Conservation (phyloP, 2,888 invertebrate genomes). For the Ectemnius lituratus region DNA sequence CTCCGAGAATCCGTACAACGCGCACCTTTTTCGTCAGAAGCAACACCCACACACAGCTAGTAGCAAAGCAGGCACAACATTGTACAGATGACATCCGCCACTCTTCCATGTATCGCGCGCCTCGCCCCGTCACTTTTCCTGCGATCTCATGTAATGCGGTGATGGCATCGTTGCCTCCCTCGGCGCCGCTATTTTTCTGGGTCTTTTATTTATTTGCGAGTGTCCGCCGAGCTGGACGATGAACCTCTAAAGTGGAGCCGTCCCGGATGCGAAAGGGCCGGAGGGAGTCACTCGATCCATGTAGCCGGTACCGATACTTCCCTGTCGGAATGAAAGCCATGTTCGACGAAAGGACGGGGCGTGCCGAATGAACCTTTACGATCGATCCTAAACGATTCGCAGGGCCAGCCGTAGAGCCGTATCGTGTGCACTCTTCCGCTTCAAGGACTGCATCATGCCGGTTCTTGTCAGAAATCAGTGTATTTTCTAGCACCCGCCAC, state of each 20-base stretch:
- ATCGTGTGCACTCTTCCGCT: too few relatives aligned
- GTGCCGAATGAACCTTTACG: too few relatives aligned
- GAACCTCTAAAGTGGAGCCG: slow-evolving; percentile 29
- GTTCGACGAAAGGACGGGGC: slow-evolving; percentile 14
- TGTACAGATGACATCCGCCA: slow-evolving; percentile 5
- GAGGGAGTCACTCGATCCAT: too few relatives aligned
- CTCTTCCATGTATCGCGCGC: slow-evolving; percentile 15
- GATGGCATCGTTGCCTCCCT: slow-evolving; percentile 20
- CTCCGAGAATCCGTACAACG: slow-evolving; percentile 43
- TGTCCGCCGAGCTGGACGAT: slow-evolving; percentile 4
- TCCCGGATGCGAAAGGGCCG: slow-evolving; percentile 35
- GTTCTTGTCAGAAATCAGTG: too few relatives aligned
- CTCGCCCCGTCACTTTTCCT: slow-evolving; percentile 28
- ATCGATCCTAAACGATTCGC: too few relatives aligned
- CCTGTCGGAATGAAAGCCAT: too few relatives aligned
- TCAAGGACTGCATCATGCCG: too few relatives aligned
- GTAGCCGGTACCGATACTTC: too few relatives aligned
- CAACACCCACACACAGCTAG: background rate
- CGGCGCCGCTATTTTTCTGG: slow-evolving; percentile 37
- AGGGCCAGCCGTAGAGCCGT: slow-evolving; percentile 17
- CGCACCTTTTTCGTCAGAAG: slow-evolving; percentile 42
- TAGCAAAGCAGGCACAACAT: slow-evolving; percentile 15
- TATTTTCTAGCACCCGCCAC: slow-evolving; percentile 18
- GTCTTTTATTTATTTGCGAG: slow-evolving; percentile 34
- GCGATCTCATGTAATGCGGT: slow-evolving; percentile 1